phyloP scores from a whole-genome alignment of 2,888 invertebrate genomes.

The Dynastes maya region DNA sequence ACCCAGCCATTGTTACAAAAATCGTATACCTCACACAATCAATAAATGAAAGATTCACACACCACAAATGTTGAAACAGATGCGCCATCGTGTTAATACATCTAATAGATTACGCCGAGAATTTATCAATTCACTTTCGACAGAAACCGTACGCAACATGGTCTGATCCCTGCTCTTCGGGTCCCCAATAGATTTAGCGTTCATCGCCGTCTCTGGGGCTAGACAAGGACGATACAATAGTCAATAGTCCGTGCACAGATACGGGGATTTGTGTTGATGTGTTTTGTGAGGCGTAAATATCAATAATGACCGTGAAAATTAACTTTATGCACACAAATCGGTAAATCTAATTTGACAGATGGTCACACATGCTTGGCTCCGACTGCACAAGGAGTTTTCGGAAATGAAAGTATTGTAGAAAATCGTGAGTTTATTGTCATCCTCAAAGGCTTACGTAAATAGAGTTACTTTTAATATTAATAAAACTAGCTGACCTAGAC shows the following conservation, averaged over 20 bases:
- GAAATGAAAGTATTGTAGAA: constrained; percentile 8
- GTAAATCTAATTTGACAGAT: constrained; percentile 31
- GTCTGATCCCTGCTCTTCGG: constrained; percentile 9
- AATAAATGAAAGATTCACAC: too few relatives aligned
- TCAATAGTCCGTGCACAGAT: constrained; percentile 22
- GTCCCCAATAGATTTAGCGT: constrained; percentile 18
- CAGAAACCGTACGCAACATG: too few relatives aligned
- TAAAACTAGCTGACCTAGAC: too few relatives aligned
- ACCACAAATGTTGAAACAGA: too few relatives aligned
- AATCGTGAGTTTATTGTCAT: too few relatives aligned
- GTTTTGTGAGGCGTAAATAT: constrained; percentile 50
- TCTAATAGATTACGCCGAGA: too few relatives aligned
- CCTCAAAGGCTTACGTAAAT: too few relatives aligned
- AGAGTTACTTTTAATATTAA: too few relatives aligned
- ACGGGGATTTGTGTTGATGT: constrained; percentile 48
- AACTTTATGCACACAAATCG: constrained; percentile 33
- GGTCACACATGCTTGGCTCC: constrained; percentile 19
- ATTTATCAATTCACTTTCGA: too few relatives aligned
- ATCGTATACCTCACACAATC: too few relatives aligned
- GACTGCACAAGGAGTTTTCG: constrained; percentile 6
- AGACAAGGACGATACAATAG: constrained; percentile 8
- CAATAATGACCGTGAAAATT: constrained; percentile 47
- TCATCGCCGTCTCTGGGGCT: constrained; percentile 7
- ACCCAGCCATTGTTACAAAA: too few relatives aligned
- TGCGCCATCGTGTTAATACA: too few relatives aligned